Evolutionary conservation across 2,113 vertebrate genomes (phyloP).

Genomic region (Plestiodon gilberti): DNA sequence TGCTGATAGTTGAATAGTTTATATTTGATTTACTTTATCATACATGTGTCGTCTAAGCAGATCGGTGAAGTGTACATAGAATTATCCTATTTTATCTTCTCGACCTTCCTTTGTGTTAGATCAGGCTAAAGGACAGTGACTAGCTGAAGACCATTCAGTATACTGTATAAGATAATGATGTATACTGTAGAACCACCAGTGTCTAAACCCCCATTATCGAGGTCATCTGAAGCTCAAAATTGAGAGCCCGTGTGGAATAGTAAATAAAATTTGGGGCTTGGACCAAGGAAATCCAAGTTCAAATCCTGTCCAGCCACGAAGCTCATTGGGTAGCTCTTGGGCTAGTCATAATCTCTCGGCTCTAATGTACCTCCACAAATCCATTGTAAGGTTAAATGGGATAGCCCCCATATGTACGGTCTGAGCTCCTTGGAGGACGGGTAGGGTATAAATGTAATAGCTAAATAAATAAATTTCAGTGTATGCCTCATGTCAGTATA

Average conservation of each 20-base stretch:
- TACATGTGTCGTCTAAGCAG: neutral
- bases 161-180: neutral
- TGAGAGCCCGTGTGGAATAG: neutral
- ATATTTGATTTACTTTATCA: neutral
- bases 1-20: neutral
- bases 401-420: neutral
- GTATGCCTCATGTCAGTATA: neutral
- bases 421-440: neutral
- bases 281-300: neutral
- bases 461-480: neutral
- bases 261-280: neutral
- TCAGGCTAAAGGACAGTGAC: neutral
- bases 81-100: neutral
- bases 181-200: neutral
- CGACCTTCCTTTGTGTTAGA: neutral
- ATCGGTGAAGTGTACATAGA: neutral
- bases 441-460: neutral
- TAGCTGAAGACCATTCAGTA: neutral
- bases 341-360: neutral
- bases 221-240: neutral
- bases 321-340: neutral
- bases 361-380: neutral
- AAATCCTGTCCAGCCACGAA: neutral
- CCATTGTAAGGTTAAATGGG: neutral
- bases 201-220: neutral